Conservation (phyloP, 37 sponge, comb jelly and placozoan genomes). For the Ephydatia muelleri region DNA sequence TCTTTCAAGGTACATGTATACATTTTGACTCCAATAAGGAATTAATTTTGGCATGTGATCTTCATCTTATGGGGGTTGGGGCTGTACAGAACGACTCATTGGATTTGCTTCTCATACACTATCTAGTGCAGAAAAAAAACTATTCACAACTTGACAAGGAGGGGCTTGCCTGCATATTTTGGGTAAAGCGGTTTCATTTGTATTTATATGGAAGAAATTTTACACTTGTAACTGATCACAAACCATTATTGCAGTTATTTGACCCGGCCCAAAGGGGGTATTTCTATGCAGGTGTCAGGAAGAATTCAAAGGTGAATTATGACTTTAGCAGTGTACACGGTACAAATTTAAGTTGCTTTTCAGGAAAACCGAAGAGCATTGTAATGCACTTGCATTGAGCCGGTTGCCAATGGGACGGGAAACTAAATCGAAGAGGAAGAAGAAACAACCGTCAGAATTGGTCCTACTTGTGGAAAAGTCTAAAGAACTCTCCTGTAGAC, state of each 20-base stretch:
- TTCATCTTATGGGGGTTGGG: slow-evolving; percentile 21
- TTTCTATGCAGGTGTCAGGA: neutral
- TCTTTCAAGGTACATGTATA: too few species aligned
- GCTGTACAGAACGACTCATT: slow-evolving; percentile 36
- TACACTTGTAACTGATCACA: neutral
- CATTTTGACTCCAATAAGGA: slow-evolving; percentile 35
- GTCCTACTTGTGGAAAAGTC: neutral
- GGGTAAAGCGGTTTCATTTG: neutral
- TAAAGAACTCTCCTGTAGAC: neutral
- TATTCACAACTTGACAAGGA: slow-evolving; percentile 50
- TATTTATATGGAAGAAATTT: neutral
- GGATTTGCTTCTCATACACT: slow-evolving; percentile 38
- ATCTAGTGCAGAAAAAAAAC: slow-evolving; percentile 18
- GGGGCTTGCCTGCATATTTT: slow-evolving; percentile 5
- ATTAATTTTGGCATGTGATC: slow-evolving; percentile 23
- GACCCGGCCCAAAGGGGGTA: neutral
- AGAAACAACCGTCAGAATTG: neutral
- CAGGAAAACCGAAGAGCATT: neutral
- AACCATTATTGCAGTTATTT: neutral
- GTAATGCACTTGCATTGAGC: neutral
- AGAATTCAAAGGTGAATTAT: neutral
- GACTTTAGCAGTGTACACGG: neutral
- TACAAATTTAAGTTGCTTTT: neutral
- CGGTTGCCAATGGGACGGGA: neutral
- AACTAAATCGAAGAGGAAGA: neutral